Base-by-base conservation (phyloP, 2,113 vertebrate genomes). In the Castor canadensis region DNA sequence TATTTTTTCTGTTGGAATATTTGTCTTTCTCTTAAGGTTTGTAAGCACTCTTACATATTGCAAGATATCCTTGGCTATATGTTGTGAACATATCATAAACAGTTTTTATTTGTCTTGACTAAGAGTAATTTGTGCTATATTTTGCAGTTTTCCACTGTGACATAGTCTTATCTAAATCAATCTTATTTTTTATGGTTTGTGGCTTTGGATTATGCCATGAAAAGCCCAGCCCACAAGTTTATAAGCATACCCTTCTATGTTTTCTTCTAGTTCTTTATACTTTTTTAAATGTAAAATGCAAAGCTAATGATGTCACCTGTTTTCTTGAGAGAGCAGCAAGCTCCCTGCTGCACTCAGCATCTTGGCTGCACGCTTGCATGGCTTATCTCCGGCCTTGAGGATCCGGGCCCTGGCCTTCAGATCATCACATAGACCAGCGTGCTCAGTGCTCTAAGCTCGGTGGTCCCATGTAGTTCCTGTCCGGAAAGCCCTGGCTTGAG, bases 11-110 rank as follows among this genome's bases (percentile, higher is more conserved):
- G 20, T 11, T 47, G 58, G 28, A 84, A 20, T 49, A 47, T 56
- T 85, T 86, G 38, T 77, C 47, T 83, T 91, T 73, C 88, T 92
- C 19, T 67, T 94, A 67, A 79, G 88, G 83, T 79, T 38, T 81
- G 54, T 30, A 76, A 84, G 38, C 1, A 8, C n/a, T 35, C 45
- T 62, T 96, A 13, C 9, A 35, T 58, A 62, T 47, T 87, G 52
- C 9, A n/a, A 54, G 67, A 47, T 92, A 72, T 72, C 62, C 56
- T 88, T 43, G 32, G n/a, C 77, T 91, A 40, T 49, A 80, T 58
- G 38, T 56, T 83, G 40, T 43, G 87, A 47, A 81, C 5, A 3
- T 47, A 13, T 60, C 76, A 47, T 47, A 40, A 73, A 24, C 38
- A 43, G 60, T 84, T 95, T 83, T 93, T 67, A 16, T 82, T 89